Evolutionary conservation across 2,797 vertebrate genomes (phyloP).

Genomic region (Picus viridis): DNA sequence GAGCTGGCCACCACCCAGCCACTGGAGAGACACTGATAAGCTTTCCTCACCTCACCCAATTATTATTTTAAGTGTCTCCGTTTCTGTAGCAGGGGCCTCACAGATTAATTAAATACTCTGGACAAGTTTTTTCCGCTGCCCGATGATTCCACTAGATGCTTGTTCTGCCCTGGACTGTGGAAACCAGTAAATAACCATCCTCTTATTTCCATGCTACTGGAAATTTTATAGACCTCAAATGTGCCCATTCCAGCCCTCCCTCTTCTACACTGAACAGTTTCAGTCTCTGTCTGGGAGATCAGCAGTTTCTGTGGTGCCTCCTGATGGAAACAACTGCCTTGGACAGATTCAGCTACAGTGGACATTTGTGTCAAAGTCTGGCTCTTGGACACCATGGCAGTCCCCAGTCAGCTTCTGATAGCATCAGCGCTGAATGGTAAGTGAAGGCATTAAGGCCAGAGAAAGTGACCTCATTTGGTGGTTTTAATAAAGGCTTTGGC

Average conservation of each 20-base stretch:
- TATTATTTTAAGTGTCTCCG: background rate
- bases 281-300: background rate
- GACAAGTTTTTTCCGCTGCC: background rate
- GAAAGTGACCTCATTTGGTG: constrained; percentile 1
- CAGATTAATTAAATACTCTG: background rate
- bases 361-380: background rate
- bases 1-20: background rate
- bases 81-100: background rate
- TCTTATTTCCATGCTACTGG: background rate
- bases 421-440: background rate
- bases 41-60: background rate
- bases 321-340: background rate
- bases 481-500: constrained; percentile 20
- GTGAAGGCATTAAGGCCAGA: background rate
- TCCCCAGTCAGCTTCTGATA: background rate
- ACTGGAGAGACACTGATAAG: background rate
- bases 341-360: background rate
- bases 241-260: background rate
- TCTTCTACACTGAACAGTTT: fast-evolving
- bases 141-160: background rate
- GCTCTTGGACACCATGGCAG: background rate
- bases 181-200: background rate
- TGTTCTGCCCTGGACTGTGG: background rate
- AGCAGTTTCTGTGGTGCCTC: background rate
- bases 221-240: background rate